A percentile compares a stretch with the other conserved stretches of the same genome.
phyloP scores from a whole-genome alignment of 2,888 invertebrate species.

The Ligdia adustata region DNA sequence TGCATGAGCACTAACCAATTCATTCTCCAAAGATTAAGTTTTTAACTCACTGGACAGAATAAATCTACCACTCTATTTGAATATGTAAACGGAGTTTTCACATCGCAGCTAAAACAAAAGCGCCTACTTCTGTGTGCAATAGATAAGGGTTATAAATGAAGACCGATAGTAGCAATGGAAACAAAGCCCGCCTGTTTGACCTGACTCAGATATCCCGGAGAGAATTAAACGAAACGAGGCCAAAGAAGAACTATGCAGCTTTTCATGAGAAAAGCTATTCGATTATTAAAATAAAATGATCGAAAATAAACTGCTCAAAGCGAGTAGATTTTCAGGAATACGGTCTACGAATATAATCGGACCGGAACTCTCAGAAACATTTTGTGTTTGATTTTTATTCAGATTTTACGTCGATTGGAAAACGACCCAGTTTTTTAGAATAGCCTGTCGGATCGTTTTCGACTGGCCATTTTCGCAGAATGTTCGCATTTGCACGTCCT shows the following conservation, averaged over 20 bases:
- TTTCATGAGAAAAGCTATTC: conserved; percentile 35
- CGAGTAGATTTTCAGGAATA: conserved; percentile 24
- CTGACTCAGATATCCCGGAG: conserved; percentile 54
- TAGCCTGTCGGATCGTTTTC: background rate
- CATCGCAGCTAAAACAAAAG: conserved; percentile 25
- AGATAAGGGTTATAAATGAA: conserved; percentile 51
- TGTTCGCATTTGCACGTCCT: background rate
- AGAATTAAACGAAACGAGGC: conserved; percentile 45
- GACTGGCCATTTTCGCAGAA: background rate
- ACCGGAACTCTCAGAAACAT: conserved; percentile 3
- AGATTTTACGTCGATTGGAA: conserved; percentile 1
- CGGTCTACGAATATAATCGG: conserved; percentile 17
- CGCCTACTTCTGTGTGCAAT: conserved; percentile 38
- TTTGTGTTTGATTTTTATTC: conserved; percentile 1
- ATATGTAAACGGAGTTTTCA: conserved; percentile 33
- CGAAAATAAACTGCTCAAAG: conserved; percentile 28
- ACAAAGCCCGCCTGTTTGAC: conserved; percentile 59
- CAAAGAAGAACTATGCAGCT: conserved; percentile 47
- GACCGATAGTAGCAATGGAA: conserved; percentile 46
- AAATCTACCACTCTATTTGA: conserved; percentile 29
- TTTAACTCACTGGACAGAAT: too few relatives aligned
- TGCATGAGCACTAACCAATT: too few relatives aligned
- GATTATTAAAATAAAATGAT: conserved; percentile 34
- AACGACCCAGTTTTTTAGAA: conserved; percentile 6
- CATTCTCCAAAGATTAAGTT: too few relatives aligned